A percentile compares a stretch with the other conserved stretches of the same genome.
phyloP scores from a whole-genome alignment of 1,140 invertebrate genomes.

The Micrasema longulum region DNA sequence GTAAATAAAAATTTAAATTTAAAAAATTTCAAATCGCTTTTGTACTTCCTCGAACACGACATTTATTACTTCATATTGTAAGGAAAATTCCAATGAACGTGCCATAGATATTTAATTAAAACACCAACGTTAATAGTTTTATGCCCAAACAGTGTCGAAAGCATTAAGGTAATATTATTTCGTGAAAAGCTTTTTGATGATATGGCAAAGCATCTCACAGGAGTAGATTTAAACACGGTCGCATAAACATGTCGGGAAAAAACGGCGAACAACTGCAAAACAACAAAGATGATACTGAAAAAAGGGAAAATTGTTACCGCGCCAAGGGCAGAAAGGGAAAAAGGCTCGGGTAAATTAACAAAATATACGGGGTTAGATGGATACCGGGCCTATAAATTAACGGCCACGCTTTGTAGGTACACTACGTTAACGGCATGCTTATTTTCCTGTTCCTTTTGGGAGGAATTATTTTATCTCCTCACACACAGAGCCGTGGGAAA shows the following conservation, averaged over 20 bases:
- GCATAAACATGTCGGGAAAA: conserved; percentile 40
- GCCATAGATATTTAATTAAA: too few species aligned
- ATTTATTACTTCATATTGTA: too few species aligned
- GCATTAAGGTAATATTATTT: too few species aligned
- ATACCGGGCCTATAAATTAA: conserved; percentile 45
- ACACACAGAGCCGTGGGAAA: background rate
- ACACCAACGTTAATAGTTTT: too few species aligned
- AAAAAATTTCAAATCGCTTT: too few species aligned
- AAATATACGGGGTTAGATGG: conserved; percentile 21
- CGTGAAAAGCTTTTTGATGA: conserved; percentile 43
- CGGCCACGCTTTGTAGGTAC: background rate
- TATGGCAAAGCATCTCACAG: conserved; percentile 36
- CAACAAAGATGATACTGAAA: conserved; percentile 54
- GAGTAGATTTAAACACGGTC: conserved; percentile 4
- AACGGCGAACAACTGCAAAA: conserved; percentile 44
- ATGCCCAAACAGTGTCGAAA: too few species aligned
- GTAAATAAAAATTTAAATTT: too few species aligned
- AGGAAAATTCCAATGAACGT: too few species aligned
- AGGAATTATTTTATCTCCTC: conserved; percentile 1
- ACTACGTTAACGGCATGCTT: background rate
- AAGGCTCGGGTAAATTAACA: conserved; percentile 52
- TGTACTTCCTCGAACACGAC: too few species aligned
- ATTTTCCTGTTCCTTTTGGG: background rate
- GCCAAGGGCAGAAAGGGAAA: conserved; percentile 52
- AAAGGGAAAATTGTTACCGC: conserved; percentile 43